Conservation (phyloP, 2,888 invertebrate genomes). For the Ormyrus nitidulus region DNA sequence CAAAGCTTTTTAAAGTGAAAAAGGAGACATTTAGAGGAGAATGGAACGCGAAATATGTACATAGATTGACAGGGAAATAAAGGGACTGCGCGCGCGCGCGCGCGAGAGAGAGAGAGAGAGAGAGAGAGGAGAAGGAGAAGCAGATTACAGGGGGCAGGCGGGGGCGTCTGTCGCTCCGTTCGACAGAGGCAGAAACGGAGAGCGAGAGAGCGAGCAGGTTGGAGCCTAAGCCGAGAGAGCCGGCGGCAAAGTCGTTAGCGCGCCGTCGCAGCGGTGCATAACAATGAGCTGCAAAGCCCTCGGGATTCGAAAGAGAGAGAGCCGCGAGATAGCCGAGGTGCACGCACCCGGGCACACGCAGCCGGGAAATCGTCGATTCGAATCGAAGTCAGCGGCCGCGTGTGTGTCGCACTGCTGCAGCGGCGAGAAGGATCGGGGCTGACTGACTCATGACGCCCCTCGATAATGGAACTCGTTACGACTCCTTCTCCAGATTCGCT, state of each 20-base stretch:
- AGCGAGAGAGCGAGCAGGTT: slow-evolving; percentile 6
- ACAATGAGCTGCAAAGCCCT: slow-evolving; percentile 73
- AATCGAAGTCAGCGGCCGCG: not conserved
- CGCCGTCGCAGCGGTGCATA: slow-evolving; percentile 71
- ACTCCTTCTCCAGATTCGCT: slow-evolving; percentile 69
- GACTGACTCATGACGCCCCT: slow-evolving; percentile 65
- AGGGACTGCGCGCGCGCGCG: slow-evolving; percentile 41
- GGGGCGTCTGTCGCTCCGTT: not conserved
- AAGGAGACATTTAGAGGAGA: slow-evolving; percentile 13
- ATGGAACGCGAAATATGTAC: slow-evolving; percentile 44
- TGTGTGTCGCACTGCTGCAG: slow-evolving; percentile 13
- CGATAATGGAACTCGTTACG: slow-evolving; percentile 74
- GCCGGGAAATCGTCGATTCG: slow-evolving; percentile 11
- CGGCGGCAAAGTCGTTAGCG: slow-evolving; percentile 61
- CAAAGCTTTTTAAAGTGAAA: slow-evolving; percentile 35
- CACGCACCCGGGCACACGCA: slow-evolving; percentile 17
- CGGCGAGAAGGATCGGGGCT: slow-evolving; percentile 35
- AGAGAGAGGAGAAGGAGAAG: slow-evolving; percentile 23
- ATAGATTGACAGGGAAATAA: slow-evolving; percentile 45
- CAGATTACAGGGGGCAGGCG: not conserved
- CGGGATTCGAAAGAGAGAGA: slow-evolving; percentile 73
- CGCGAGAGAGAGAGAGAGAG: not conserved
- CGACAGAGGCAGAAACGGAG: slow-evolving; percentile 1
- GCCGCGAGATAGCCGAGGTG: slow-evolving; percentile 62
- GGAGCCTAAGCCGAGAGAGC: slow-evolving; percentile 14